These are phyloP conservation scores for Glaucidium brasilianum DNA, from an alignment of 2,113 vertebrate genomes.

Conservation along the genomic window DNA sequence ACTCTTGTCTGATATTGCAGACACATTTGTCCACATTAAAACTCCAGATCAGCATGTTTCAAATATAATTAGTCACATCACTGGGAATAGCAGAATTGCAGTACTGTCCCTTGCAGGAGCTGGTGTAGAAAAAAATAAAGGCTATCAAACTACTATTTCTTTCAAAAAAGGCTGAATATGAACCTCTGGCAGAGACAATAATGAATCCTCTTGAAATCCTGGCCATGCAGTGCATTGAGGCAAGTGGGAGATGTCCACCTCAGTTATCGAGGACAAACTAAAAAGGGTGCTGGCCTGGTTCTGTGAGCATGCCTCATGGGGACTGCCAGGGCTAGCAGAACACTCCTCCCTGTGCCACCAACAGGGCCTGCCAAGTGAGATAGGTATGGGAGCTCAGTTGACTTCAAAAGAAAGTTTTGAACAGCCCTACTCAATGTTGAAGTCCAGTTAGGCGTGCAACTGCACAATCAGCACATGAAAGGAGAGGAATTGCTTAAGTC, in stretches of 20 bases:
- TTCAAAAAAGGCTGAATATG: neutral
- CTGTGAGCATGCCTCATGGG: neutral
- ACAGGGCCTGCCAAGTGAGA: neutral
- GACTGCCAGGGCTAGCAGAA: neutral
- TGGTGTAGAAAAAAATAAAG: neutral
- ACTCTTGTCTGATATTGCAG: neutral
- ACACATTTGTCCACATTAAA: neutral
- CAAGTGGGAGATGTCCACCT: neutral
- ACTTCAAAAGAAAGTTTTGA: neutral
- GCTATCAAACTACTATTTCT: neutral
- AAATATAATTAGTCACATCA: neutral
- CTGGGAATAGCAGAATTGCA: neutral
- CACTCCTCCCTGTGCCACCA: neutral
- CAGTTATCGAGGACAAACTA: neutral
- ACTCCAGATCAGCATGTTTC: neutral
- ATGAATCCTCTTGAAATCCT: neutral
- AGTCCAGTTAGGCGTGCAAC: neutral
- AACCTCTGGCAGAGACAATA: neutral
- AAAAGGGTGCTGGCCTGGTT: neutral
- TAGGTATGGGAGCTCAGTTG: neutral
- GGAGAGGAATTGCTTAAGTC: neutral
- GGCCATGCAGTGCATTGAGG: neutral
- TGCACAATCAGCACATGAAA: neutral
- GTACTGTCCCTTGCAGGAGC: neutral
- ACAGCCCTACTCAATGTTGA: neutral